Evolutionary conservation across 2,888 invertebrate species (phyloP), one percentile per base, ranked within the genome.

Genomic region (Agonopterix arenella): DNA sequence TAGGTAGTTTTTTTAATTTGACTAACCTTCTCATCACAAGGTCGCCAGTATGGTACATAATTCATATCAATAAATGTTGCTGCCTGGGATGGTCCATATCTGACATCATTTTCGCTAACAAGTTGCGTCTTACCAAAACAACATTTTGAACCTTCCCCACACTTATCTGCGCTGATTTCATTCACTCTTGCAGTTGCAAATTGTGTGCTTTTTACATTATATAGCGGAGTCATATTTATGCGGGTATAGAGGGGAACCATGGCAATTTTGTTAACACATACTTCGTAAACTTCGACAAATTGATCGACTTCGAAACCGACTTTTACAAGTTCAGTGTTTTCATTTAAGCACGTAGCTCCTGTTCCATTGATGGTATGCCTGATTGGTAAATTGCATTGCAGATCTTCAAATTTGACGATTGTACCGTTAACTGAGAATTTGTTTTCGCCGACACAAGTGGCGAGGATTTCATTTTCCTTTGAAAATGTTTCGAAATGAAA

Each of bases 381-480:
- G 28, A 28, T 28, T 28, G 28, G 28, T 28, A 28, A 5, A 13
- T 37, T 13, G 36, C 57, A 57, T 8, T 42, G 13, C 8, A 57
- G 45, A 42, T 57, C 52, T 11, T 47, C 45, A 41, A 52, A 37
- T 11, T 54, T 52, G 38, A 51, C 52, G n/a, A 8, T 18, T 45
- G 38, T 51, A 5, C 40, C 53, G 8, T 51, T 36, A 16, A 54
- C 36, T 37, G 28, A 10, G 36, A 58, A 53, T 8, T 49, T 50
- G 28, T 54, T 46, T 51, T 54, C 49, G 8, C 45, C 44, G 18
- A 49, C 51, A 18, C 58, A 58, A 11, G 36, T 47, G 5, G 47
- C 54, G 41, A 46, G 16, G n/a, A 54, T 37, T 42, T 55, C 43
- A 41, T 10, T 28, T 9, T 42, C 11, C 4, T 37, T 10, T 18